Evolutionary conservation across 2,797 vertebrate genomes (phyloP), one percentile per base, ranked within the genome.

Genomic region (Eidolon dupreanum): DNA sequence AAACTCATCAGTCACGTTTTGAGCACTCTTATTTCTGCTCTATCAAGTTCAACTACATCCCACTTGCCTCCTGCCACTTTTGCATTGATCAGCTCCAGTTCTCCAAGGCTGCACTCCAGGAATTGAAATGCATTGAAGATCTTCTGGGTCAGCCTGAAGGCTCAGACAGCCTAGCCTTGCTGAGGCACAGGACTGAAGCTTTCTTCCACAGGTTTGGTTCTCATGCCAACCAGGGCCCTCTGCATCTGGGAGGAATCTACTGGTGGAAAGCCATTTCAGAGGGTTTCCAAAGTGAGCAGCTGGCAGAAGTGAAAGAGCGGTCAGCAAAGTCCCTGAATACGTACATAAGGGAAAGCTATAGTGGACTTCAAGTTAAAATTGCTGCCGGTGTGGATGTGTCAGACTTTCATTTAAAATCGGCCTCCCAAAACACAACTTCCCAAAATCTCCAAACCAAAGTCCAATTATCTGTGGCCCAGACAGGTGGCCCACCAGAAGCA

Each of bases 211-310:
- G 77, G 41, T 98, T 98, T 95, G 98, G 98, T 3, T 98, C 98
- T 77, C 98, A 98, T 3, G 31, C 97, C 9, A 98, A 98, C 55
- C 98, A 98, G 68, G 98, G 98, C 0, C 98, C 98, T 51, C 24
- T 98, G 31, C 98, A 98, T 73, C 98, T 99, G 20, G 98, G 98
- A 38, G 98, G 98, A 15, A 98, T 99, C 81, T 99, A 98, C 95
- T 98, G 97, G 97, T 99, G 98, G 98, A 99, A 98, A 61, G 98
- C 97, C 0, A 92, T 86, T 8, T 53, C 51, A 0, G 95, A 96
- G 83, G 98, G 97, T 4, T 98, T 98, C 94, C 68, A 24, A 55
- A 79, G 46, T 0, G 91, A 98, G 10, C 93, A 97, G 3, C 0
- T 61, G 43, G 85, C 91, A 20, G 95, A 98, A 66, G 20, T 98